Base-by-base conservation (phyloP, 1,140 invertebrate species). In the Chironomus striatipennis region DNA sequence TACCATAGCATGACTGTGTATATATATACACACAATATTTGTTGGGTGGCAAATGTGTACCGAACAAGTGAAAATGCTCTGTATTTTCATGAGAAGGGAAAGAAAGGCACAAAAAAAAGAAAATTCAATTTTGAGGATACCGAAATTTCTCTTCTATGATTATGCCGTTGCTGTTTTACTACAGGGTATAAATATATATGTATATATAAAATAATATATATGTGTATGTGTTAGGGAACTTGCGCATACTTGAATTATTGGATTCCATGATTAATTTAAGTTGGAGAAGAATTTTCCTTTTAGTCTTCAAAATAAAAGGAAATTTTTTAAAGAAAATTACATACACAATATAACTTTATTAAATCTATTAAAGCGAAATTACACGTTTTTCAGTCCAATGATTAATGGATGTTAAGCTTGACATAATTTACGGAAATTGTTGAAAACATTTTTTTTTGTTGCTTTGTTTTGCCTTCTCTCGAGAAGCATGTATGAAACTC, bases 171-270 rank as follows among this genome's bases (percentile, higher is more conserved):
- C 64, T 67, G 24, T 34, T 34, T 1, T 34, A 34, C 24, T 34
- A 34, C 24, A 34, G 24, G 24, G 24, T 34, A 34, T 34, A 34
- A 2, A 34, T 34, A 34, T 34, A 34, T 34, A 34, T 34, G 24
- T 34, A 34, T 34, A 34, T 34, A 34, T 34, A 34, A 2, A 2
- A 34, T 34, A 34, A 2, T 34, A 5, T 34, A 2, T 34, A 34
- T 34, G 5, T 34, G 24, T 34, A 34, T 34, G 24, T 34, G 24
- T 34, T 34, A 34, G 20, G 65, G 65, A 70, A 70, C 65, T 70
- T 70, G 65, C 65, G 65, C 65, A 70, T 70, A 70, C 65, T 70
- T 70, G 65, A 70, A 21, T 70, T 70, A 70, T 70, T 18, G 65
- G 65, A 18, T 67, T 70, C 20, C 65, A 57, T 57, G 47, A 57